phyloP scores from a whole-genome alignment of 1,140 invertebrate species.

The Tetragonula clypearis region DNA sequence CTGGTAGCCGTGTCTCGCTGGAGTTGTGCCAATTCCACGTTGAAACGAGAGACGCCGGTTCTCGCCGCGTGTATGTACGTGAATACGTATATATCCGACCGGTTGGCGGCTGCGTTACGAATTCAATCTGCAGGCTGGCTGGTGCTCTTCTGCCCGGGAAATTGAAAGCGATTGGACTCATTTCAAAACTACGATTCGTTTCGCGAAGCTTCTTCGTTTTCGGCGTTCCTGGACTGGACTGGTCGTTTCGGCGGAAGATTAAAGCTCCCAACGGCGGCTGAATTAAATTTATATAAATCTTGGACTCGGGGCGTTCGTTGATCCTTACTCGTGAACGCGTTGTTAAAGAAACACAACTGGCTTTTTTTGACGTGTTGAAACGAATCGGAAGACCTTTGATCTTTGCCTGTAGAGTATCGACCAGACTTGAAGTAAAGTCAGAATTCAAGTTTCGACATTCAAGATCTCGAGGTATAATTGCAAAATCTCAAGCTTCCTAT shows the following conservation, averaged over 20 bases:
- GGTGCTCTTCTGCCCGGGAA: constrained; percentile 25
- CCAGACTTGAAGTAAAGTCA: too few relatives aligned
- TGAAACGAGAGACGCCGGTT: constrained; percentile 20
- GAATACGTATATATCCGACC: too few relatives aligned
- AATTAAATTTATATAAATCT: too few relatives aligned
- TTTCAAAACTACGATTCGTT: constrained; percentile 8
- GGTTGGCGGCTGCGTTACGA: constrained; percentile 2
- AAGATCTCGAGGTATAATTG: not conserved
- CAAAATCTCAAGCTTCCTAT: not conserved
- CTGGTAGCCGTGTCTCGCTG: constrained; percentile 43
- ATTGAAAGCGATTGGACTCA: constrained; percentile 4
- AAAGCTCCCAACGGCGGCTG: not conserved
- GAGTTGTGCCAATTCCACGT: constrained; percentile 66
- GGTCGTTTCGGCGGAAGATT: not conserved
- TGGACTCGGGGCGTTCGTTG: too few relatives aligned
- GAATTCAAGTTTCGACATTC: not conserved
- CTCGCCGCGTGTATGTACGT: not conserved
- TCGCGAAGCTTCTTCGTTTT: too few relatives aligned
- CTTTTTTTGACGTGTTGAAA: too few relatives aligned
- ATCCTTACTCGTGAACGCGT: too few relatives aligned
- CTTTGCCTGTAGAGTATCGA: too few relatives aligned
- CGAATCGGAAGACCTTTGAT: too few relatives aligned
- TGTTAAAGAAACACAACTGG: not conserved
- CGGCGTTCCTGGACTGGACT: too few relatives aligned
- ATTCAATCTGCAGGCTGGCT: constrained; percentile 61